phyloP scores from a whole-genome alignment of 2,113 vertebrate genomes.

The Salvelinus fontinalis region DNA sequence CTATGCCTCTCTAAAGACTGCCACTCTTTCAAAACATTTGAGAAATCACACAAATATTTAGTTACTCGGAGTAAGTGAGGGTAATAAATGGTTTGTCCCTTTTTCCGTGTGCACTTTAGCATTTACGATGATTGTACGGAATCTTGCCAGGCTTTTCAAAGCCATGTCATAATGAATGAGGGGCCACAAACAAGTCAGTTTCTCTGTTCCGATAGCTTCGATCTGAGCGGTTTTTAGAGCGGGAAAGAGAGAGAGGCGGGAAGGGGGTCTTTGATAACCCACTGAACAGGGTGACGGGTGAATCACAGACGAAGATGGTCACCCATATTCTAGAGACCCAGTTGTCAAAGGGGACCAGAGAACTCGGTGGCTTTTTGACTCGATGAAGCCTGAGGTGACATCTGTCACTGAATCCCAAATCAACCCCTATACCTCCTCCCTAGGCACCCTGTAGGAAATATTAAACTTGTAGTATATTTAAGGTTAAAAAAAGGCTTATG shows the following conservation, averaged over 20 bases:
- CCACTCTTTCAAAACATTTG: no score
- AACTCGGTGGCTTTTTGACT: background rate
- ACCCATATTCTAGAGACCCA: slow-evolving; percentile 27
- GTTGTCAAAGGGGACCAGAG: slow-evolving; percentile 18
- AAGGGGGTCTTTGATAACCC: slow-evolving; percentile 39
- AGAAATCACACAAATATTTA: no score
- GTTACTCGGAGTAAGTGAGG: no score
- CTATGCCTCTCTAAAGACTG: no score
- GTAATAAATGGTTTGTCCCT: background rate
- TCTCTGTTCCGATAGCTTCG: slow-evolving; percentile 27
- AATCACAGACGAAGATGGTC: slow-evolving; percentile 31
- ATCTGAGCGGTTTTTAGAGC: slow-evolving; percentile 32
- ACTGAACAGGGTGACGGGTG: background rate
- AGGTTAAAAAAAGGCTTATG: no score
- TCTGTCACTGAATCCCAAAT: no score
- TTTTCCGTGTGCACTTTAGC: background rate
- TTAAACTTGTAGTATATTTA: no score
- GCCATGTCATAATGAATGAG: slow-evolving; percentile 25
- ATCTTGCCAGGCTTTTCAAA: slow-evolving; percentile 1
- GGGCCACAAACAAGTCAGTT: slow-evolving; percentile 36
- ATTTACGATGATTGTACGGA: background rate
- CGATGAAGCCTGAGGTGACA: background rate
- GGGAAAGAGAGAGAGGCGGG: slow-evolving; percentile 38
- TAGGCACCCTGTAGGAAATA: no score
- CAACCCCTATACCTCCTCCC: no score